phyloP scores from a whole-genome alignment of 2,113 vertebrate genomes.

The Thomomys bottae region DNA sequence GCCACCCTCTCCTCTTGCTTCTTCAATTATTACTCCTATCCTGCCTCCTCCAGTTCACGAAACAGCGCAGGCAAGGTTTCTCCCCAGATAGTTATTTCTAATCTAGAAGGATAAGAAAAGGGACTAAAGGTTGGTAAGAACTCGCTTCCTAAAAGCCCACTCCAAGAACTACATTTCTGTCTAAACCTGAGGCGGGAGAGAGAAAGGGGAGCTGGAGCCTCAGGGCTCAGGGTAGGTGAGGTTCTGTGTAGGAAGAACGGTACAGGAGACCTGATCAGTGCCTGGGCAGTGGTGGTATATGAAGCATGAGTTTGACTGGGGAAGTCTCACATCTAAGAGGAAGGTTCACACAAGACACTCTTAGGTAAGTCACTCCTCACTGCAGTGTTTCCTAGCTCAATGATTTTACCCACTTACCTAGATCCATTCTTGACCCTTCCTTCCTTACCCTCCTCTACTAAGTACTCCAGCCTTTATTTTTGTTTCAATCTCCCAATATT shows the following conservation, averaged over 20 bases:
- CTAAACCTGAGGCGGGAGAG: background rate
- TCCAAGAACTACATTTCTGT: background rate
- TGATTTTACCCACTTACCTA: background rate
- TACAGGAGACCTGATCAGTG: background rate
- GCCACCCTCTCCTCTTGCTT: background rate
- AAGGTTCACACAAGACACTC: background rate
- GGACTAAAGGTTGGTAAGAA: background rate
- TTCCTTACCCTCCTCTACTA: background rate
- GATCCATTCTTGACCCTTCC: background rate
- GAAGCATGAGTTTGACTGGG: background rate
- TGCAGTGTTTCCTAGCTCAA: background rate
- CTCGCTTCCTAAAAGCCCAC: slow-evolving; percentile 13
- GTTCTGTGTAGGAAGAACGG: background rate
- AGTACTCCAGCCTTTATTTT: background rate
- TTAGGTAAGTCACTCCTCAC: background rate
- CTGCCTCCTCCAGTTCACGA: background rate
- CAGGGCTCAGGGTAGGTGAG: background rate
- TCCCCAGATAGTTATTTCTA: background rate
- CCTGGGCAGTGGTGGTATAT: background rate
- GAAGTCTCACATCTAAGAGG: background rate
- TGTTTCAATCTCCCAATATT: background rate
- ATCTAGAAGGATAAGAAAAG: slow-evolving; percentile 6
- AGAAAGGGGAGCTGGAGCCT: background rate
- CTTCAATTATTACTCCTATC: background rate
- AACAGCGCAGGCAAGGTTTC: background rate